A percentile compares a stretch with the other conserved stretches of the same genome.
These are phyloP conservation scores for Zoanthus sansibaricus DNA, from an alignment of 92 coral and sea anemone genomes.

Conservation along the genomic window DNA sequence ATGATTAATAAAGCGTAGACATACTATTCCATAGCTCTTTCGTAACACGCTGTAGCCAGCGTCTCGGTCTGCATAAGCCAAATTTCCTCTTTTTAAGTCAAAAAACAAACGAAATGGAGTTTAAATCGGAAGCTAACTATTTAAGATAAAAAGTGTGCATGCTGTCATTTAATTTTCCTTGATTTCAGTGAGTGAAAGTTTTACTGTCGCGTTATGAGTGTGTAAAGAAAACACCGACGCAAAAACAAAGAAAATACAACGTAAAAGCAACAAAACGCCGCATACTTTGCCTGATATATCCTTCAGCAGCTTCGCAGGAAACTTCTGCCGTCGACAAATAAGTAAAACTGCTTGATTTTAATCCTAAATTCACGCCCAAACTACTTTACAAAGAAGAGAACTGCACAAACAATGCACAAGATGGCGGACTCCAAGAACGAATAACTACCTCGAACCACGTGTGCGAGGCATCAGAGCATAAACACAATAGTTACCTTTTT, in stretches of 20 bases:
- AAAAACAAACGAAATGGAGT: neutral
- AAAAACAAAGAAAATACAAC: neutral
- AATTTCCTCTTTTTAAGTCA: neutral
- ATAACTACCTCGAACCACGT: conserved; percentile 30
- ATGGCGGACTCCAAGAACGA: conserved; percentile 56
- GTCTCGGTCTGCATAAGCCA: neutral
- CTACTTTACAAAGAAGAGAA: conserved; percentile 21
- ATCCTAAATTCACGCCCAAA: conserved; percentile 42
- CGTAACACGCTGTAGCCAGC: conserved; percentile 17
- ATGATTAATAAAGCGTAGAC: conserved; percentile 24
- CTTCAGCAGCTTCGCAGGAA: conserved; percentile 76
- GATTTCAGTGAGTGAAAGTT: conserved; percentile 4
- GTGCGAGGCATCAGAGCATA: conserved; percentile 30
- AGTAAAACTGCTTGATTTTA: conserved; percentile 51
- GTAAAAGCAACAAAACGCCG: conserved; percentile 60
- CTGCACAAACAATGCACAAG: conserved; percentile 39
- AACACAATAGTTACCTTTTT: conserved; percentile 43
- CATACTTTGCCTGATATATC: conserved; percentile 94
- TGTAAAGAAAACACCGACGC: conserved; percentile 11
- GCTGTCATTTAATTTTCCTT: conserved; percentile 2
- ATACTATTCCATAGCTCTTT: neutral
- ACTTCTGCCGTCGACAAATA: conserved; percentile 51
- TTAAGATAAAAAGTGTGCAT: neutral
- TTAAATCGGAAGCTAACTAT: neutral
- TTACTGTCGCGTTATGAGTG: conserved; percentile 17